Conservation (phyloP, 2,888 invertebrate genomes). For the Pristionchus maxplancki region DNA sequence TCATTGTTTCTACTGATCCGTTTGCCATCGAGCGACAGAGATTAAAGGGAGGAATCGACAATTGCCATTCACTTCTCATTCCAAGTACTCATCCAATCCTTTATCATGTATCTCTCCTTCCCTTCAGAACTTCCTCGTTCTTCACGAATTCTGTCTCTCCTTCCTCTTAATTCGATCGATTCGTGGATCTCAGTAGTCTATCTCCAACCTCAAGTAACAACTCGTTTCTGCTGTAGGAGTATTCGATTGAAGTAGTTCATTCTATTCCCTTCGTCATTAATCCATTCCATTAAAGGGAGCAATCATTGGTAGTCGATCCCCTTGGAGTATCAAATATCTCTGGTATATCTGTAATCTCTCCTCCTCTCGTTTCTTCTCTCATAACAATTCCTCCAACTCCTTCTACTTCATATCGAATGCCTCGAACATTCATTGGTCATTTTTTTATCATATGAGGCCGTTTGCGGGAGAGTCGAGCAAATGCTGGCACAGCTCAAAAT, state of each 20-base stretch:
- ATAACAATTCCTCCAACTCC: conserved; percentile 56
- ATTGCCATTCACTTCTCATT: conserved; percentile 74
- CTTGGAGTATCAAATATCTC: conserved; percentile 68
- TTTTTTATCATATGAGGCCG: too few species aligned
- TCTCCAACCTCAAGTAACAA: conserved; percentile 57
- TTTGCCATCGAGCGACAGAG: conserved; percentile 75
- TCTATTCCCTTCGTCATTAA: background rate
- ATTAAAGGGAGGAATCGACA: conserved; percentile 69
- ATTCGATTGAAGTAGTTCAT: conserved; percentile 60
- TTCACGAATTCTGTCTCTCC: conserved; percentile 60
- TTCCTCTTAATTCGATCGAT: conserved; percentile 68
- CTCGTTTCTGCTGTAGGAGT: conserved; percentile 69
- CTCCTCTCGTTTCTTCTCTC: conserved; percentile 68
- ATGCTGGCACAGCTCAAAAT: too few species aligned
- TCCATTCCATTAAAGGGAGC: conserved; percentile 57
- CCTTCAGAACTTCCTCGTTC: conserved; percentile 62
- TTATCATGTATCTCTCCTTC: too few species aligned
- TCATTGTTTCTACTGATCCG: conserved; percentile 71
- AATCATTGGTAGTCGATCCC: conserved; percentile 68
- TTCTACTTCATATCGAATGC: conserved; percentile 69
- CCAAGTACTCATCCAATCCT: conserved; percentile 63
- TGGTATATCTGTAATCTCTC: conserved; percentile 61
- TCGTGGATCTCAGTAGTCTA: conserved; percentile 71
- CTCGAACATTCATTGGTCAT: conserved; percentile 72
- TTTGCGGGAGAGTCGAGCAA: too few species aligned